A percentile compares a stretch with the other conserved stretches of the same genome.
Conservation (phyloP, 2,797 vertebrate species). For the Meda fulgida region DNA sequence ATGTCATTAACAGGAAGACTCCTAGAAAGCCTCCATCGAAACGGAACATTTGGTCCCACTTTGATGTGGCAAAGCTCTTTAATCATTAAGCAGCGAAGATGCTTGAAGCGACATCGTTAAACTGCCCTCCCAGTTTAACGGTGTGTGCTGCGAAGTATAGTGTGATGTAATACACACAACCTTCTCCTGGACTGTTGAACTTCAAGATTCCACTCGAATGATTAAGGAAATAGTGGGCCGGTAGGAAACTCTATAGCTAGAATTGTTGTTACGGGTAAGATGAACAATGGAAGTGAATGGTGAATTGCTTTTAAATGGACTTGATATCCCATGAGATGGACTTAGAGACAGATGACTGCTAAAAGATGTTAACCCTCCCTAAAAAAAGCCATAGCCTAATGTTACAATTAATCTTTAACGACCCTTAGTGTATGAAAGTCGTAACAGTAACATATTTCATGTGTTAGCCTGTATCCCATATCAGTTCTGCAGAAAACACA, state of each 20-base stretch:
- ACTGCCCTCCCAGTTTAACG: constrained; percentile 71
- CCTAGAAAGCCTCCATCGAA: constrained; percentile 72
- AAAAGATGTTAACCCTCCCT: constrained; percentile 57
- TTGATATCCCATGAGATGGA: constrained; percentile 4
- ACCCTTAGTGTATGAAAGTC: constrained; percentile 1
- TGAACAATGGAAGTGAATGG: constrained; percentile 23
- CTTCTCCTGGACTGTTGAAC: constrained; percentile 17
- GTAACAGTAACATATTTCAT: constrained; percentile 24
- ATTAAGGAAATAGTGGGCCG: constrained; percentile 3
- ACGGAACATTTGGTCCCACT: constrained; percentile 76
- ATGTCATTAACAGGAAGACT: constrained; percentile 70
- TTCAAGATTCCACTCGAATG: neutral
- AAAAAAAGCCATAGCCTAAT: constrained; percentile 40
- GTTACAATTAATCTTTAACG: constrained; percentile 45
- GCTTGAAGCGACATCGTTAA: constrained; percentile 70
- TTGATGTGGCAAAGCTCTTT: constrained; percentile 74
- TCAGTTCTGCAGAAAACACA: constrained; percentile 2
- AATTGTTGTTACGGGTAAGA: neutral
- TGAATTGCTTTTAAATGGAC: constrained; percentile 33
- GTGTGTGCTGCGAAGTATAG: constrained; percentile 58
- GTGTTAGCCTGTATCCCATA: constrained; percentile 12
- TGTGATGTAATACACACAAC: constrained; percentile 45
- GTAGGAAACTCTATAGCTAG: neutral
- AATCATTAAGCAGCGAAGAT: constrained; percentile 73
- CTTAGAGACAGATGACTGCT: constrained; percentile 51